Base-by-base conservation (phyloP, 2,888 invertebrate species). In the Villa cingulata region DNA sequence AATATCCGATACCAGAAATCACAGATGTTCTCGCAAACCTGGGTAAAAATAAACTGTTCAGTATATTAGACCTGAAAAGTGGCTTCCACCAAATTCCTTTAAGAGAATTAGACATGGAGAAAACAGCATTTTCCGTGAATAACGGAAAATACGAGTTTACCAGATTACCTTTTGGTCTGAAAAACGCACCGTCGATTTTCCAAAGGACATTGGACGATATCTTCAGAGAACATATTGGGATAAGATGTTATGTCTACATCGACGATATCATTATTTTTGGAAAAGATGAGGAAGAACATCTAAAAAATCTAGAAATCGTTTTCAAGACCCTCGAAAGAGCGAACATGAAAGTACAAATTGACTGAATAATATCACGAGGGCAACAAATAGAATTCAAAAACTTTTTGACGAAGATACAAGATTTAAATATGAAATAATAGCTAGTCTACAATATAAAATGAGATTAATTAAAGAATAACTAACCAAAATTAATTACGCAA, bases 281-380 rank as follows among this genome's bases (percentile, higher is more conserved):
- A 18, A 41, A 44, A 40, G 27, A 20, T 37, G 48, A 51, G n/a
- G n/a, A 46, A n/a, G 48, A 46, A 38, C 46, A 51, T 14, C 18
- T 49, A 10, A 16, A 51, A 27, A 48, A 46, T 32, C 10, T 49
- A 10, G 38, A 48, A 37, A 17, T 40, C 14, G 27, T 46, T 2
- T 46, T 49, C 29, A 9, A 45, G 34, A 45, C 48, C n/a, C 23
- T 50, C 3, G 42, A 50, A 48, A 14, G 12, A 3, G 50, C 50
- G 14, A 50, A 48, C n/a, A 37, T 50, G 16, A 48, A 50, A 34
- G 36, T 48, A 2, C 48, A 59, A 43, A 47, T 15, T 42, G 47
- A 32, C 38, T 47, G 9, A 47, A 47, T 42, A 42, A 47, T 29
- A 27, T 47, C 3, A 47, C 47, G 15, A 29, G 36, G 12, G 12